Base-by-base conservation (phyloP, 2,888 invertebrate genomes). In the Cataglyphis albicans region DNA sequence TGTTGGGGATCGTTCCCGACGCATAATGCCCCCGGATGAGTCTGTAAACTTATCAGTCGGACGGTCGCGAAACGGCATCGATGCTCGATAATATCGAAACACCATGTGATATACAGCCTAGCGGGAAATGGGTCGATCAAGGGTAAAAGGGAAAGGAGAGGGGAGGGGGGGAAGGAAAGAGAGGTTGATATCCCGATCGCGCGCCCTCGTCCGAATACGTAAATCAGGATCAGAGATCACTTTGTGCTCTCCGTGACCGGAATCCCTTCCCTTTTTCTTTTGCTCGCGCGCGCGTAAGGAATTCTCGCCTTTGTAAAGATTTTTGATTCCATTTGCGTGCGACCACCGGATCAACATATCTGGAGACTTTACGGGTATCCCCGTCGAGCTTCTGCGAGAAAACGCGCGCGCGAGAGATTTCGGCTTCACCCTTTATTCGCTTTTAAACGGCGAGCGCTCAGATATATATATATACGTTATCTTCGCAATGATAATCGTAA, bases 211-310 rank as follows among this genome's bases (percentile, higher is more conserved):
- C 75, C 73, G 84, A 64, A 68, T 85, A 73, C 90, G 89, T 90
- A 90, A 90, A 87, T 90, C 89, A 83, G 89, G 90, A 90, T 90
- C 80, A 90, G 81, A 86, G 81, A 67, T 64, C 78, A 80, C 76
- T 64, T 85, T 82, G 76, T 78, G 82, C 70, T 73, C 55, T 59
- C 52, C 7, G n/a, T 52, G 59, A 7, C 9, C n/a, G 15, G 32
- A 18, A 44, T 44, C 32, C 21, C 48, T 44, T 48, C 7, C 52
- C 21, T 48, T 18, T 35, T 25, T 72, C n/a, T 29, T 41, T 38
- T 21, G 41, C 21, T 3, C 29, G 35, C 48, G 61, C 48, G 48
- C 29, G 61, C 48, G 48, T 15, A 35, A 67, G 7, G 18, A 41
- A 12, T 68, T 73, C 44, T 32, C 68, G 61, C 59, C 18, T 76